A percentile compares a stretch with the other conserved stretches of the same genome.
phyloP scores from a whole-genome alignment of 2,888 invertebrate genomes.

The Drosophila meridiana region DNA sequence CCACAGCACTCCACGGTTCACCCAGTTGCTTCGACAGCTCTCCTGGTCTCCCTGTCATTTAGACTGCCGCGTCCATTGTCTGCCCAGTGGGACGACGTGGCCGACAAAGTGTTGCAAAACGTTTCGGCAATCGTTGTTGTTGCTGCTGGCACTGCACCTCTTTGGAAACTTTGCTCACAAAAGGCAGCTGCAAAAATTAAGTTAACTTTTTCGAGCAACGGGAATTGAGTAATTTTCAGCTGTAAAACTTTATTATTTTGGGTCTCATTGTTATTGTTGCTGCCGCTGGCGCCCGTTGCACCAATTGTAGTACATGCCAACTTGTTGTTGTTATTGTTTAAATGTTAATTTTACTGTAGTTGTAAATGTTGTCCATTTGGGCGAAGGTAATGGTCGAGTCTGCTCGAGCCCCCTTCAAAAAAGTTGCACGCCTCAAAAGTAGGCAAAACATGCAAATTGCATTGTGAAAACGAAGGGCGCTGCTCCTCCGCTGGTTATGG shows the following conservation, averaged over 20 bases:
- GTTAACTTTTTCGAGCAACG: constrained; percentile 75
- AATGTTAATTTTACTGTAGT: constrained; percentile 69
- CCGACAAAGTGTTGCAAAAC: constrained; percentile 71
- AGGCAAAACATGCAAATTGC: constrained; percentile 62
- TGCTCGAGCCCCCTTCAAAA: not conserved
- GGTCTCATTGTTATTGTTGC: constrained; percentile 40
- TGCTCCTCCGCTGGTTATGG: constrained; percentile 4
- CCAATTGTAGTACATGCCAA: constrained; percentile 73
- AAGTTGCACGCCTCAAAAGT: constrained; percentile 31
- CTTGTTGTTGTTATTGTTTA: constrained; percentile 77
- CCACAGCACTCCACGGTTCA: not conserved
- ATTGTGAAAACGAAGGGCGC: constrained; percentile 43
- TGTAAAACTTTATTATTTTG: constrained; percentile 78
- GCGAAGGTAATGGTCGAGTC: not conserved
- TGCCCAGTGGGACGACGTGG: constrained; percentile 36
- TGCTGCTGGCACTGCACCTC: constrained; percentile 60
- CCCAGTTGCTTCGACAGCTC: constrained; percentile 5
- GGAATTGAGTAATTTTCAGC: constrained; percentile 81
- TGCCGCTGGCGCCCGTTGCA: constrained; percentile 37
- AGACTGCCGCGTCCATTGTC: constrained; percentile 42
- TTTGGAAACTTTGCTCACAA: constrained; percentile 66
- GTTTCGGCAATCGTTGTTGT: constrained; percentile 37
- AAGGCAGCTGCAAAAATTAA: constrained; percentile 78
- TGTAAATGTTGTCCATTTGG: constrained; percentile 55
- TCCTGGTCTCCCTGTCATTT: constrained; percentile 46